Evolutionary conservation across 2,888 invertebrate genomes (phyloP).

Genomic region (Drosophila diplacantha): DNA sequence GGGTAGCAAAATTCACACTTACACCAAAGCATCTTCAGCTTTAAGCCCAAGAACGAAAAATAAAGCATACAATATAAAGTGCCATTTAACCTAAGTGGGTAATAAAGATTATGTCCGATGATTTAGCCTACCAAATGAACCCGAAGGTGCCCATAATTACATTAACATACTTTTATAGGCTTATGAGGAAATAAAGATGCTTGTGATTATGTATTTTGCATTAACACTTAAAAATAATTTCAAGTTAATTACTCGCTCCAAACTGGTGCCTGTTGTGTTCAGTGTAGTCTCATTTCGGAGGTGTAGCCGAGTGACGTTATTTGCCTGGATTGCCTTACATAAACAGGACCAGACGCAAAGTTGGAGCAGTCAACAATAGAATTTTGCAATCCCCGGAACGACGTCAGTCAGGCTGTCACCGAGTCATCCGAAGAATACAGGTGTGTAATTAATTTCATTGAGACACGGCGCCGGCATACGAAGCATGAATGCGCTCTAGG

Average conservation of each 20-base stretch:
- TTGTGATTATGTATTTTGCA: not conserved
- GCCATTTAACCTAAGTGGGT: not conserved
- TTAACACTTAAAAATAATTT: not conserved
- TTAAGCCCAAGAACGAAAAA: not conserved
- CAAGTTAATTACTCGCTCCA: not conserved
- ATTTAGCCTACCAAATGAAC: not conserved
- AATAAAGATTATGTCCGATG: slow-evolving; percentile 6
- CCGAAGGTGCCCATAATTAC: not conserved
- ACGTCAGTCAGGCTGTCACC: slow-evolving; percentile 25
- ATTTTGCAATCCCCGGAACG: slow-evolving; percentile 39
- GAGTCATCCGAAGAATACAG: slow-evolving; percentile 38
- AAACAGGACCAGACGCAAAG: slow-evolving; percentile 34
- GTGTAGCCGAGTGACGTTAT: slow-evolving; percentile 50
- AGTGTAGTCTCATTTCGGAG: slow-evolving; percentile 49
- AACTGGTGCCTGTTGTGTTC: not conserved
- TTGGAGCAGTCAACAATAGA: slow-evolving; percentile 35
- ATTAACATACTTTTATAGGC: not conserved
- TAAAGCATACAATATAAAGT: not conserved
- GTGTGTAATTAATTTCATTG: slow-evolving; percentile 63
- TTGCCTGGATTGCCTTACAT: slow-evolving; percentile 56
- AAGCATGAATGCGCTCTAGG: too few species aligned
- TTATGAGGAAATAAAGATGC: slow-evolving; percentile 1
- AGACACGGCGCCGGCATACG: slow-evolving; percentile 30
- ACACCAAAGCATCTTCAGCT: too few species aligned
- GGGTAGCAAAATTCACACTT: not conserved